Base-by-base conservation (phyloP, 2,797 vertebrate species). In the Poecilia velifera region DNA sequence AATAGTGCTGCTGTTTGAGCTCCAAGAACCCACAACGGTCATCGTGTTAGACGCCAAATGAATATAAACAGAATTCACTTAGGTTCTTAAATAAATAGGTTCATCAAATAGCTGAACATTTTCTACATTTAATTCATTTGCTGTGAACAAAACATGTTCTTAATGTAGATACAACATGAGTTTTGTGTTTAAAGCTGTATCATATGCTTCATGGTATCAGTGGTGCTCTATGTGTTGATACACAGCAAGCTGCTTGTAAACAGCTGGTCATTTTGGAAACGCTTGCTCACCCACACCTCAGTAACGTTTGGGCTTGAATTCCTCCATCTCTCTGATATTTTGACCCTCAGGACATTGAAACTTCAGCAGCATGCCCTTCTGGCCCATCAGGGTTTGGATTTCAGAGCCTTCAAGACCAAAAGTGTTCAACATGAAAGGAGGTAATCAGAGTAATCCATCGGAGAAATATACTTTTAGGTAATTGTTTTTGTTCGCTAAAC, bases 221-320 rank as follows among this genome's bases (percentile, higher is more conserved):
- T 36, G 16, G 62, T 64, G 53, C 74, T 84, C 80, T 12, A 72
- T 76, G 72, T 51, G 31, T 74, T 74, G 80, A 49, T 62, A 78
- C 73, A 39, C 72, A 79, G 82, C 62, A 55, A 46, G 76, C 53
- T 79, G 73, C 46, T 71, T 2, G 12, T 51, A 28, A 72, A 83
- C 91, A 86, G n/a, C 83, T 90, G 87, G 79, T 78, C 83, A 82
- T 84, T 79, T 84, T 86, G 78, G 70, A 46, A 68, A 75, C 81
- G 77, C 64, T 74, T 86, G 47, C 46, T 10, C 31, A 51, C 66
- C 71, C 85, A 71, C 71, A 76, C 73, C 25, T 64, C n/a, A 41
- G 83, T 76, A 82, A 86, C 80, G 73, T 73, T 20, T 72, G 89
- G 83, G 66, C 74, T 92, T 82, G 86, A 89, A 90, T 91, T 93